Conservation (phyloP, 2,113 vertebrate species). For the Callaeas wilsoni region DNA sequence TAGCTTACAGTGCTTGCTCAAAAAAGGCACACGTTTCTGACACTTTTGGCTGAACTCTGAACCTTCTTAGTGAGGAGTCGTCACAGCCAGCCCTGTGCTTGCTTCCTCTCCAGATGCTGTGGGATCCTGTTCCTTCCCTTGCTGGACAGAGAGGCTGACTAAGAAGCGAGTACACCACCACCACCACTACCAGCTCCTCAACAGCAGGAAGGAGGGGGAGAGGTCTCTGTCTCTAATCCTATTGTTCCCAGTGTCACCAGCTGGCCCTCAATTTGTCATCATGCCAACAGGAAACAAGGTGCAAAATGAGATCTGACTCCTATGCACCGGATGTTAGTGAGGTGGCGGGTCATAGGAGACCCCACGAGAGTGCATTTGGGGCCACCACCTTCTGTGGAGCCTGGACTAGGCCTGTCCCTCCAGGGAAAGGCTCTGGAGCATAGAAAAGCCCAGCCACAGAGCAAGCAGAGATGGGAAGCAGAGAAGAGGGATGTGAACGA, state of each 20-base stretch:
- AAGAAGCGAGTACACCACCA: not conserved
- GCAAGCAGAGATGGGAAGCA: not conserved
- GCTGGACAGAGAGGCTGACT: not conserved
- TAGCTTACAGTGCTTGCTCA: not conserved
- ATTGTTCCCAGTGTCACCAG: constrained; percentile 38
- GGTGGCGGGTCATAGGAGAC: not conserved
- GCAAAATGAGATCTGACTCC: not conserved
- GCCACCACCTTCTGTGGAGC: not conserved
- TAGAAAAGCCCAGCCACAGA: not conserved
- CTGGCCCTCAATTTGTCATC: not conserved
- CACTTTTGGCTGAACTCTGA: not conserved
- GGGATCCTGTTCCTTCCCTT: not conserved
- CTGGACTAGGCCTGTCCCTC: not conserved
- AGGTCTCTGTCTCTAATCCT: constrained; percentile 3
- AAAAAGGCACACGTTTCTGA: not conserved
- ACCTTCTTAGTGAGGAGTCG: not conserved
- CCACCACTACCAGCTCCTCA: not conserved
- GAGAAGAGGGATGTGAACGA: not conserved
- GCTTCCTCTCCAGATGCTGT: not conserved
- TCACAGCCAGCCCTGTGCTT: not conserved
- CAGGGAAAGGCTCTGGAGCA: not conserved
- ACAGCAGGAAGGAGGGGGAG: constrained; percentile 6
- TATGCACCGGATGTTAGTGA: not conserved
- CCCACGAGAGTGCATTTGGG: not conserved
- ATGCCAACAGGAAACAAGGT: constrained; percentile 34